These are phyloP conservation scores for Heliconius sara DNA, from an alignment of 2,888 invertebrate genomes.

Conservation along the genomic window DNA sequence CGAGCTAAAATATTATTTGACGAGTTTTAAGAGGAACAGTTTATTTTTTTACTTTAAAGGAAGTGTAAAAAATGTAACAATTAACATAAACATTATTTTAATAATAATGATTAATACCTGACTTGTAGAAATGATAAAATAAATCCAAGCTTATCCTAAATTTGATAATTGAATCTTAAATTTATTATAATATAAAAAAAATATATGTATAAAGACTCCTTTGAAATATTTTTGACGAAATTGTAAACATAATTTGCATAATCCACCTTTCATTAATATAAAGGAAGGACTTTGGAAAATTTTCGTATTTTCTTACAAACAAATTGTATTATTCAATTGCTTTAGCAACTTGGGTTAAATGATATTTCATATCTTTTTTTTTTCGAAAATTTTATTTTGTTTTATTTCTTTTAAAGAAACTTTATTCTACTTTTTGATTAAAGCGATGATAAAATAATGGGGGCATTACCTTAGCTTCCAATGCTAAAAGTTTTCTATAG, in stretches of 20 bases:
- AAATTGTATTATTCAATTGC: slow-evolving; percentile 20
- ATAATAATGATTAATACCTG: no score
- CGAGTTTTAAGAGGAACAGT: no score
- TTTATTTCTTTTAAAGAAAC: not conserved
- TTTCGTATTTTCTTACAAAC: slow-evolving; percentile 22
- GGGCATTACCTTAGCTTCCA: not conserved
- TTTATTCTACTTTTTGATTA: not conserved
- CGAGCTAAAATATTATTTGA: no score
- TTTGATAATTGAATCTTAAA: not conserved
- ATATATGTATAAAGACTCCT: not conserved
- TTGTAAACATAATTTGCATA: slow-evolving; percentile 7
- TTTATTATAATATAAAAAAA: not conserved
- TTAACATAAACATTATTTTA: no score
- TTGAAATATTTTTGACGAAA: slow-evolving; percentile 5
- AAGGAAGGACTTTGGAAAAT: slow-evolving; percentile 5
- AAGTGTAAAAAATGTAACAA: no score
- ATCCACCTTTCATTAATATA: not conserved
- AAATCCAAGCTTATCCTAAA: no score
- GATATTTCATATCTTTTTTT: not conserved
- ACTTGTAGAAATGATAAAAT: no score
- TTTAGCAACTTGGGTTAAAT: not conserved
- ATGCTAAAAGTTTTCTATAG: not conserved
- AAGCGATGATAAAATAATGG: not conserved
- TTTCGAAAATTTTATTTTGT: not conserved
- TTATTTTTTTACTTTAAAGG: no score